Base-by-base conservation (phyloP, 2,113 vertebrate species). In the Epinephelus moara region DNA sequence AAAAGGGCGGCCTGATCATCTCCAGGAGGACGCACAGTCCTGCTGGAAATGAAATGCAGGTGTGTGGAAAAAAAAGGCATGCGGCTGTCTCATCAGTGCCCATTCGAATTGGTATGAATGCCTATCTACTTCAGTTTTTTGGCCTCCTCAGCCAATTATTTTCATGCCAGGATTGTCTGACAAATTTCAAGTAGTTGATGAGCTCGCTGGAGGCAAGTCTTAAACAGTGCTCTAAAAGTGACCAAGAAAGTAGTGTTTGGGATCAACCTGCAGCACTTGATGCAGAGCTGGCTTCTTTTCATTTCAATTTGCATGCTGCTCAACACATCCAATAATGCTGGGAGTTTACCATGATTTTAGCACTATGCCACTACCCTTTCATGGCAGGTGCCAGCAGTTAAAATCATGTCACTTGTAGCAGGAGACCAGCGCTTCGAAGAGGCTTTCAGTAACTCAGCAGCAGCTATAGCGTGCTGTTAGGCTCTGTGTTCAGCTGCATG, bases 381-480 rank as follows among this genome's bases (percentile, higher is more conserved):
- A 45, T 40, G 23, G 33, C n/a, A 76, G 57, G 23, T 18, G 49
- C 71, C 1, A 71, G 82, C 56, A 47, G 30, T 64, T 64, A 23
- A 80, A 75, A 53, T 66, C 30, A 15, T 62, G 75, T 78, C 50
- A 69, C 42, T 75, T 78, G 80, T 53, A 70, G 18, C 9, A 60
- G 33, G 57, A 63, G 30, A 62, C 21, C 33, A 6, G 3, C 6
- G 52, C 61, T 82, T 81, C 70, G 47, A 85, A 75, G 76, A 85
- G 63, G 62, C 23, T 82, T 67, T 78, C 33, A 49, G 71, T 75
- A 70, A 72, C 23, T 81, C 56, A 67, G 33, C 72, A 70, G 76
- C 47, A 19, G 30, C 52, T 52, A 27, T 30, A 82, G 15, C 82
- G 17, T 40, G 55, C 68, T 67, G 75, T 45, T 68, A 21, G 62